Conservation (phyloP, 2,113 vertebrate species). For the Centropus bengalensis region DNA sequence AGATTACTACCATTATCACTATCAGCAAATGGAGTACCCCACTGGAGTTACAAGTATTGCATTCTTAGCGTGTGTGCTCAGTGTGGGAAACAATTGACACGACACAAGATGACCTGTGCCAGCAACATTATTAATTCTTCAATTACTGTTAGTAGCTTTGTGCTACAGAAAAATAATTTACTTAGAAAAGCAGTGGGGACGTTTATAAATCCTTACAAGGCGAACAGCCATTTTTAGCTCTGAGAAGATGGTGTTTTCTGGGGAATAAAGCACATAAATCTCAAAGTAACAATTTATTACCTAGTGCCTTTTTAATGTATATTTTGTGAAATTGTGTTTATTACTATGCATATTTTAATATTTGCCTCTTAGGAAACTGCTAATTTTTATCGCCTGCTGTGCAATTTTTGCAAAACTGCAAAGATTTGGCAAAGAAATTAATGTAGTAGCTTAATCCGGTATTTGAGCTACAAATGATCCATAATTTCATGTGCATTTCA, state of each 20-base stretch:
- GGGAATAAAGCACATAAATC: not conserved
- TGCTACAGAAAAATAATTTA: slow-evolving; percentile 62
- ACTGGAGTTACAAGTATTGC: not conserved
- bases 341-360: not conserved
- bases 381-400: not conserved
- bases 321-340: not conserved
- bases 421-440: not conserved
- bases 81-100: slow-evolving; percentile 1
- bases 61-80: not conserved
- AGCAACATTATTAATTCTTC: slow-evolving; percentile 59
- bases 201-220: slow-evolving; percentile 22
- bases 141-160: slow-evolving; percentile 36
- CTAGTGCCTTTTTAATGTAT: not conserved
- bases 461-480: not conserved
- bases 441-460: not conserved
- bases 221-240: slow-evolving; percentile 26
- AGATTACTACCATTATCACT: not conserved
- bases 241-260: not conserved
- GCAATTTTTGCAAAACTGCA: not conserved
- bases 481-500: not conserved
- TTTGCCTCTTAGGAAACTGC: not conserved
- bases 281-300: not conserved
- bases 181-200: slow-evolving; percentile 20
- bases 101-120: not conserved
- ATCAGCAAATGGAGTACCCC: not conserved